Base-by-base conservation (phyloP, 2,888 invertebrate species). In the Acrocyrtus sp. region DNA sequence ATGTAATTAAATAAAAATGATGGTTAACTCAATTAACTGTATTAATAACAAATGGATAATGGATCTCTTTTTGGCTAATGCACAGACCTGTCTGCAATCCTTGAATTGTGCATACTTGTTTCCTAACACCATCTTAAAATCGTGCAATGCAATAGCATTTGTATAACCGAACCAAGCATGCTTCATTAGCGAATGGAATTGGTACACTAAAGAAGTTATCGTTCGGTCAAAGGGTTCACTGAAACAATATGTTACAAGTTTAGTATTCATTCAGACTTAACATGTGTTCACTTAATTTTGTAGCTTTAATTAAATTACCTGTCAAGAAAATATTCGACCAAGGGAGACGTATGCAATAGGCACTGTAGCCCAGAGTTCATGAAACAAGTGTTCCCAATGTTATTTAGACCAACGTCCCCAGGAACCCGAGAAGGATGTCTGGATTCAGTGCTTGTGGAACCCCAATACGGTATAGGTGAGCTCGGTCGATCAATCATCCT, bases 41-140 rank as follows among this genome's bases (percentile, higher is more conserved):
- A n/a, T n/a, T n/a, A n/a, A n/a, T n/a, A n/a, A n/a, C n/a, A n/a
- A n/a, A n/a, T n/a, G n/a, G n/a, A n/a, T n/a, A n/a, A n/a, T n/a
- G n/a, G n/a, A n/a, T n/a, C n/a, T n/a, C n/a, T n/a, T n/a, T n/a
- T n/a, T n/a, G n/a, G n/a, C n/a, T n/a, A n/a, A n/a, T n/a, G n/a
- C 8, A 53, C 50, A 74, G 82, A 88, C 89, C 86, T 89, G 89
- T 83, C 89, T 83, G 72, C 87, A 88, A 82, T 89, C 89, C 81
- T 88, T 87, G 82, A 89, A 90, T 82, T 89, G 89, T 1, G 87
- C 85, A 81, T 88, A 88, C 80, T 87, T 87, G 6, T 85, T 83
- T 0, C 88, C 89, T 53, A 90, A 84, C 2, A 87, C 86, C 72
- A 87, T 86, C 81, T 89, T 89, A 80, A 90, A 89, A 74, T 88